phyloP scores from a whole-genome alignment of 2,888 invertebrate genomes.

The Dryocosmus kuriphilus region DNA sequence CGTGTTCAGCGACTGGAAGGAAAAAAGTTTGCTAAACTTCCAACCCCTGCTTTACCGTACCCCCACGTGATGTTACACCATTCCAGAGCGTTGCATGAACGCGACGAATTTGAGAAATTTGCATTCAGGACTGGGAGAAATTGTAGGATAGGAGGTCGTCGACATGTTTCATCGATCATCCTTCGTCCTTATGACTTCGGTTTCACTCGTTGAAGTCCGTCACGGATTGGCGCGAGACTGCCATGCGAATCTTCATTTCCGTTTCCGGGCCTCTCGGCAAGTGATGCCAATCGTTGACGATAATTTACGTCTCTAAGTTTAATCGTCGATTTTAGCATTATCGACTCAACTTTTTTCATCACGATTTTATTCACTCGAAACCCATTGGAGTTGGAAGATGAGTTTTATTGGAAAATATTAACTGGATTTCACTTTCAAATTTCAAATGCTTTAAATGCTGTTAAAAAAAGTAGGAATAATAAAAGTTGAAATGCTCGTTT shows the following conservation, averaged over 20 bases:
- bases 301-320: constrained; percentile 28
- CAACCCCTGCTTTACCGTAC: neutral
- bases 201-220: constrained; percentile 15
- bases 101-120: constrained; percentile 31
- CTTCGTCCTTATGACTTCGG: constrained; percentile 35
- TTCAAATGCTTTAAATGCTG: too few species aligned
- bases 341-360: too few species aligned
- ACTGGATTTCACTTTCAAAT: too few species aligned
- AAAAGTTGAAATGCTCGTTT: too few species aligned
- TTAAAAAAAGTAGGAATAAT: too few species aligned
- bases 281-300: constrained; percentile 41
- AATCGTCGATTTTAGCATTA: neutral
- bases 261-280: constrained; percentile 46
- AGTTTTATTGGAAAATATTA: too few species aligned
- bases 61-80: neutral
- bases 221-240: constrained; percentile 40
- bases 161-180: constrained; percentile 39
- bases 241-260: constrained; percentile 55
- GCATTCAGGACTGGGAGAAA: constrained; percentile 26
- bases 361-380: too few species aligned
- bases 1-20: neutral
- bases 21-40: neutral
- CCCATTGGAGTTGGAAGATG: too few species aligned
- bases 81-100: constrained; percentile 12
- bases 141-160: constrained; percentile 21